phyloP scores from a whole-genome alignment of 1,140 invertebrate genomes.

The Coenobita brevimanus region DNA sequence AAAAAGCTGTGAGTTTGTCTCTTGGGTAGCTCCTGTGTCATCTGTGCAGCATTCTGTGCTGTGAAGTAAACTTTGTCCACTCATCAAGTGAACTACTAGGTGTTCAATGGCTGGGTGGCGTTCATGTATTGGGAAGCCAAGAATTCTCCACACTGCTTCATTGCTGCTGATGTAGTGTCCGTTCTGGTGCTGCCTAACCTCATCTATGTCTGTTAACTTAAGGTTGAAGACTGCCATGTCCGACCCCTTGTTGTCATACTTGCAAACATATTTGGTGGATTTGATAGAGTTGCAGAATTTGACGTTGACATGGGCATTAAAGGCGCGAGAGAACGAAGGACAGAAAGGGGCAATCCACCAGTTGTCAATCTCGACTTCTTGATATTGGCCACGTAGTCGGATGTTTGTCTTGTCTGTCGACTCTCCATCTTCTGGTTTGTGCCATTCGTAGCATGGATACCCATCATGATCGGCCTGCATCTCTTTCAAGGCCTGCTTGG shows the following conservation, averaged over 20 bases:
- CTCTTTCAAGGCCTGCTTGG: neutral
- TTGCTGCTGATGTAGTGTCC: conserved; percentile 68
- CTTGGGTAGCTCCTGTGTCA: neutral
- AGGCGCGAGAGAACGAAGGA: neutral
- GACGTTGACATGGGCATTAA: neutral
- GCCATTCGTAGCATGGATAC: neutral
- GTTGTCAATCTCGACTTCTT: neutral
- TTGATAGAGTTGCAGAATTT: neutral
- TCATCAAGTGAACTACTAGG: conserved; percentile 71
- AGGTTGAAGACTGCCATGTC: conserved; percentile 13
- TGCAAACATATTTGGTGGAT: conserved; percentile 8
- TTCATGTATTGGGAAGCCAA: conserved; percentile 68
- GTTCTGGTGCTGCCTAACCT: conserved; percentile 68
- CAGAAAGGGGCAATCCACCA: neutral
- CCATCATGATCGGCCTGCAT: neutral
- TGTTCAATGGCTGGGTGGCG: conserved; percentile 66
- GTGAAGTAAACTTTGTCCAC: conserved; percentile 4
- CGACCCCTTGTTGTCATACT: neutral
- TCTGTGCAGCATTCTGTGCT: neutral
- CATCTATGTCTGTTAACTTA: conserved; percentile 68
- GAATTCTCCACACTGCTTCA: conserved; percentile 71
- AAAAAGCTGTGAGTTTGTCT: neutral
- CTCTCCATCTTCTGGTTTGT: neutral
- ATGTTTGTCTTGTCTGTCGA: too few species aligned
- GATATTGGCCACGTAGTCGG: too few species aligned